Base-by-base conservation (phyloP, 2,113 vertebrate species). In the Ceuthmochares aereus region DNA sequence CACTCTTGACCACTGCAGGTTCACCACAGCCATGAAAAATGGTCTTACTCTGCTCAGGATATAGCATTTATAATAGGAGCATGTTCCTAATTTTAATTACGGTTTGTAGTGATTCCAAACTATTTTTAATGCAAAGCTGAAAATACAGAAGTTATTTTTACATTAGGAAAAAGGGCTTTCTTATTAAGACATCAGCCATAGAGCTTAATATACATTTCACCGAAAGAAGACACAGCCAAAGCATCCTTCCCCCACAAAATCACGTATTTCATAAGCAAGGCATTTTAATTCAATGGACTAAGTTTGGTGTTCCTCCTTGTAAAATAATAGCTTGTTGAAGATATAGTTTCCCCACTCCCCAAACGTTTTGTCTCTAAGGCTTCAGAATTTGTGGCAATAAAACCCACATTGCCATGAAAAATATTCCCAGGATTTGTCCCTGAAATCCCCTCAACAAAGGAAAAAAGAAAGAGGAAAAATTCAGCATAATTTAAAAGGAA, bases 211-310 rank as follows among this genome's bases (percentile, higher is more conserved):
- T 32, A 43, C 6, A 12, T 89, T 89, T 79, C 64, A 75, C 60
- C 75, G 55, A 92, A 92, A 54, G 73, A 75, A 90, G 47, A 59
- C 26, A 23, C 68, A 84, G 88, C 80, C 95, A 98, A 97, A 96
- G 82, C 84, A 21, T 84, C 96, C 93, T 95, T 96, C 94, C 75
- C 56, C 93, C 95, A 95, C 94, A 96, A 96, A 97, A 86, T 88
- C 90, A 91, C 72, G 70, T 96, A 96, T 96, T 97, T 97, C 91
- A 95, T 88, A 76, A 97, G 96, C 93, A 73, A 98, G 88, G 74
- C 76, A 47, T 77, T 95, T 95, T 96, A 96, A 94, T 96, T 95
- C 96, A 93, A 73, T 94, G 72, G 75, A 73, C 84, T 95, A 93
- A 90, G 91, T 94, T 93, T 93, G 93, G 92, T 91, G 93, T 58